Conservation (phyloP, 2,888 invertebrate species). For the Limnephilus marmoratus region DNA sequence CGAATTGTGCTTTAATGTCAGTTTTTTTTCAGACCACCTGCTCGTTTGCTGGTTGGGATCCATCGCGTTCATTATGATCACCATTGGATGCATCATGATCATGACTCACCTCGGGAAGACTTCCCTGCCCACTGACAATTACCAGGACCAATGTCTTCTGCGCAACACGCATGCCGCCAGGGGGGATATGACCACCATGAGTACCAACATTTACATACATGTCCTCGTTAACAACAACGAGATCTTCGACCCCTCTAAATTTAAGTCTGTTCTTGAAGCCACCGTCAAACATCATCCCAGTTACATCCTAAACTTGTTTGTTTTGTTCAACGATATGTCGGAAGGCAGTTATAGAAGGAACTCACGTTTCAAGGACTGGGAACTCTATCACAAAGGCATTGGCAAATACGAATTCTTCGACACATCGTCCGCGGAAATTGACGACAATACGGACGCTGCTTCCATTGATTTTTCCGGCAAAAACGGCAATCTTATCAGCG, state of each 20-base stretch:
- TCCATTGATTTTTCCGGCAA: constrained; percentile 50
- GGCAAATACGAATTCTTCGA: constrained; percentile 64
- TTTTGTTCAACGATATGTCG: constrained; percentile 67
- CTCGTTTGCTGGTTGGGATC: constrained; percentile 69
- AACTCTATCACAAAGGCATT: constrained; percentile 58
- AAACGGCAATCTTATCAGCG: constrained; percentile 37
- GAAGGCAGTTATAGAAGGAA: constrained; percentile 59
- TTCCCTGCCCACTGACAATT: constrained; percentile 64
- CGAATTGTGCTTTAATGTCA: neutral
- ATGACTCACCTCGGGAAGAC: constrained; percentile 66
- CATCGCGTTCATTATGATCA: constrained; percentile 67
- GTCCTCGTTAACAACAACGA: constrained; percentile 69
- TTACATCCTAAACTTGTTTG: constrained; percentile 68
- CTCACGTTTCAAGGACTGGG: constrained; percentile 64
- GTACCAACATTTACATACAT: constrained; percentile 65
- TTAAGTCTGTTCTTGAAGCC: constrained; percentile 69
- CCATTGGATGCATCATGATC: constrained; percentile 68
- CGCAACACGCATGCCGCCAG: constrained; percentile 40
- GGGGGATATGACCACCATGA: constrained; percentile 52
- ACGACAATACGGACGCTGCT: constrained; percentile 51
- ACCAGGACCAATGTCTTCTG: constrained; percentile 67
- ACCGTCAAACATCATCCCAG: constrained; percentile 69
- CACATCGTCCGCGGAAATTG: constrained; percentile 63
- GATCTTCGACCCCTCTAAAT: constrained; percentile 68
- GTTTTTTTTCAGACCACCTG: constrained; percentile 68